These are phyloP conservation scores for Zosterops japonicus DNA, from an alignment of 2,113 vertebrate species.

Conservation along the genomic window DNA sequence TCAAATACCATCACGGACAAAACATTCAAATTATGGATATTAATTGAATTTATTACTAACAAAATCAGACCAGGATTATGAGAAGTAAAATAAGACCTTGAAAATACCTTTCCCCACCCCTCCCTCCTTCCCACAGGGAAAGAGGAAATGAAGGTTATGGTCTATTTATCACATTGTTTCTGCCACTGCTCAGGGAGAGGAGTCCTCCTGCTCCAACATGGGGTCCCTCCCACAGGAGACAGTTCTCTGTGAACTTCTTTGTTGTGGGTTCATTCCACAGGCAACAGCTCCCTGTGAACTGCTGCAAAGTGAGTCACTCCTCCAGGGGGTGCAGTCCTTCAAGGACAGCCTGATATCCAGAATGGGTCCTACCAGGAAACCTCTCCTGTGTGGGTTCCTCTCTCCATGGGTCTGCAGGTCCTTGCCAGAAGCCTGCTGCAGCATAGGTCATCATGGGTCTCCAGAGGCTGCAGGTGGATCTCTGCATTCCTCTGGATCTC, in stretches of 20 bases:
- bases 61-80: neutral
- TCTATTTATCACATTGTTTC: neutral
- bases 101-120: neutral
- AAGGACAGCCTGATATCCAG: neutral
- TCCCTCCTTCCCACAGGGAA: neutral
- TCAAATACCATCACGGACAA: neutral
- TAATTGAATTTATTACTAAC: neutral
- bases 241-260: neutral
- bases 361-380: neutral
- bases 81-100: neutral
- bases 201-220: neutral
- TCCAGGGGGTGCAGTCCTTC: neutral
- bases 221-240: accelerated
- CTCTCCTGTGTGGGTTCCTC: accelerated
- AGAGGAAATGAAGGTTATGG: neutral
- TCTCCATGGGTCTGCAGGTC: neutral
- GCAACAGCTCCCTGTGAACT: neutral
- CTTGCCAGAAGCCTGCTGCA: neutral
- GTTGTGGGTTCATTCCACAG: accelerated
- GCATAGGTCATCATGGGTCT: too few species aligned
- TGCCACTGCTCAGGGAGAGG: neutral
- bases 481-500: accelerated
- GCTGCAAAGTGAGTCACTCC: accelerated
- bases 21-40: neutral
- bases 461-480: neutral